phyloP scores from a whole-genome alignment of 2,797 vertebrate genomes.

The Pangasius krempfi region DNA sequence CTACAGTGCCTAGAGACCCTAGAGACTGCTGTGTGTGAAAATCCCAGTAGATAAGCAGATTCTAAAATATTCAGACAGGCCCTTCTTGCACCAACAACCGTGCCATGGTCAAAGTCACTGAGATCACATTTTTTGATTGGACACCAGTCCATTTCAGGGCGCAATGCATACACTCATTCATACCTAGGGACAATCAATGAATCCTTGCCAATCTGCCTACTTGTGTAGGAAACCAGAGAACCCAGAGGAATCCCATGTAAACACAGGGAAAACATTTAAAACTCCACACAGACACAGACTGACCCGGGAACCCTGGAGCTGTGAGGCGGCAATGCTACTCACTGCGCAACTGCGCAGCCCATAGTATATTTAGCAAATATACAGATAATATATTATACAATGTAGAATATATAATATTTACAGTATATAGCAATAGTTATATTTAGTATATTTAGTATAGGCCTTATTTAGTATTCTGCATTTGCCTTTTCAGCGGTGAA shows the following conservation, averaged over 20 bases:
- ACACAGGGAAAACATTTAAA: not conserved
- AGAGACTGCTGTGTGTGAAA: not conserved
- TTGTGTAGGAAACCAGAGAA: constrained; percentile 1
- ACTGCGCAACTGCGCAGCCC: too few species aligned
- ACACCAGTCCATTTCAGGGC: not conserved
- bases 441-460: not conserved
- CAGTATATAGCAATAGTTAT: too few species aligned
- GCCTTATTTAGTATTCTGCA: not conserved
- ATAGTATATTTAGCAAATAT: not conserved
- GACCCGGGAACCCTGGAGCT: not conserved
- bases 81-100: not conserved
- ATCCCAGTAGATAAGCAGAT: not conserved
- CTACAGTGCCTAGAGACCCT: not conserved
- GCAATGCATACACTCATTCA: not conserved
- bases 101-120: not conserved
- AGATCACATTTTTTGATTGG: not conserved
- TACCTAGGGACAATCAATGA: not conserved
- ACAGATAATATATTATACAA: too few species aligned
- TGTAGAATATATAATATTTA: too few species aligned
- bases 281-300: not conserved
- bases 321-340: not conserved
- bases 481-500: not conserved
- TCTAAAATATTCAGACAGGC: not conserved
- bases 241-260: not conserved
- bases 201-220: not conserved